These are phyloP conservation scores for Chaetodon trifascialis DNA, from an alignment of 2,113 vertebrate species.

Conservation along the genomic window DNA sequence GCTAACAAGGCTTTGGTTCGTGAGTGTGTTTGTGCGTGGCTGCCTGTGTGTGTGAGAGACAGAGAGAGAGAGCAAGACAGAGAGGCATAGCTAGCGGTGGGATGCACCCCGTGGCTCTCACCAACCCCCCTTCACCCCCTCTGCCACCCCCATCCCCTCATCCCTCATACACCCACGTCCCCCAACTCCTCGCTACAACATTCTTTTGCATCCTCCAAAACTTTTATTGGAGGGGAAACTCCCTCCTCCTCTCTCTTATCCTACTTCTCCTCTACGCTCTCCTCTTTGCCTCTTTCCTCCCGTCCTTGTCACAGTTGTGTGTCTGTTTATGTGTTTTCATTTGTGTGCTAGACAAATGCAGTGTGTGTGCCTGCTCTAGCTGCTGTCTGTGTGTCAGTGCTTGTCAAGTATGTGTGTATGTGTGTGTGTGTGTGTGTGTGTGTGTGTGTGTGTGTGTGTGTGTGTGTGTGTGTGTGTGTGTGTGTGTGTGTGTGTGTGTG, in stretches of 20 bases:
- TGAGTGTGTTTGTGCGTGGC: conserved; percentile 45
- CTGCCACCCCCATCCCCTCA: conserved; percentile 20
- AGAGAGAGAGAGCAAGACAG: conserved; percentile 50
- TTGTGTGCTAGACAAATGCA: conserved; percentile 31
- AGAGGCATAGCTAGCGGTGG: conserved; percentile 73
- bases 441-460: not conserved
- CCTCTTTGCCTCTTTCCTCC: conserved; percentile 9
- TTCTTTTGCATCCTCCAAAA: conserved; percentile 72
- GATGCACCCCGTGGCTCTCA: conserved; percentile 73
- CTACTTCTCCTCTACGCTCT: conserved; percentile 30
- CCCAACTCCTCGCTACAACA: conserved; percentile 44
- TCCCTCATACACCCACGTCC: conserved; percentile 48
- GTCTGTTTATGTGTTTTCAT: conserved; percentile 40
- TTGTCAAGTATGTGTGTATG: not conserved
- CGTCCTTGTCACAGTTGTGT: conserved; percentile 25
- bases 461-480: conserved; percentile 18
- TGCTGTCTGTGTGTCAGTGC: conserved; percentile 9
- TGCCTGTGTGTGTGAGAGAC: conserved; percentile 29
- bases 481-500: conserved; percentile 7
- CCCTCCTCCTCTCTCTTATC: conserved; percentile 49
- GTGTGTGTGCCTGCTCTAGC: not conserved
- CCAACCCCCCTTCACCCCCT: conserved; percentile 29
- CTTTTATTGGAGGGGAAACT: conserved; percentile 60
- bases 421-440: conserved; percentile 8
- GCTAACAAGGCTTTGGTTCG: conserved; percentile 78